Conservation (phyloP, 2,113 vertebrate species). For the Dipodomys spectabilis region DNA sequence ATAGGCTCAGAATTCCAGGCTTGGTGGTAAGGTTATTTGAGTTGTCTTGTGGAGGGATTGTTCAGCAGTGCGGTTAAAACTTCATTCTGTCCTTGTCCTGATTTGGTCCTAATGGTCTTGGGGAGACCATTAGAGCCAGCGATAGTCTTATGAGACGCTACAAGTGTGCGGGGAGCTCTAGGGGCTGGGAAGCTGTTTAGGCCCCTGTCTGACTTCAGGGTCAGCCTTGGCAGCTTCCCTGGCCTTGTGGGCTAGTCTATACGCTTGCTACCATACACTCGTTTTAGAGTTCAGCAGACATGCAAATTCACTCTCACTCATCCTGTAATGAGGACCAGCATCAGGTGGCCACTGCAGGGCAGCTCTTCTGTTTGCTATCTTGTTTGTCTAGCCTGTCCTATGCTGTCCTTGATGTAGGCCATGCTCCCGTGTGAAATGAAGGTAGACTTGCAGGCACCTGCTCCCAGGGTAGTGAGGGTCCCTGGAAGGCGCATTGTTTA, state of each 20-base stretch:
- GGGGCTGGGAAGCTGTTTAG: not conserved
- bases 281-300: not conserved
- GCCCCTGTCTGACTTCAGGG: not conserved
- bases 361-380: not conserved
- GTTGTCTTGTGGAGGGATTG: not conserved
- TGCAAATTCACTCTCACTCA: accelerated
- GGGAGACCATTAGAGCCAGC: not conserved
- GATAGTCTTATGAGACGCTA: not conserved
- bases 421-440: not conserved
- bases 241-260: accelerated
- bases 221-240: not conserved
- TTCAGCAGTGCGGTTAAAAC: not conserved
- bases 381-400: not conserved
- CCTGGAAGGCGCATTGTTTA: accelerated
- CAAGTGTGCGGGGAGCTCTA: not conserved
- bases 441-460: not conserved
- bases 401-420: not conserved
- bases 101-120: not conserved
- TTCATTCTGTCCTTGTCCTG: not conserved
- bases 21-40: not conserved
- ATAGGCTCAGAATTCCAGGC: not conserved
- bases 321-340: not conserved
- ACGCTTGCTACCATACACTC: accelerated
- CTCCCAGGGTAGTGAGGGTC: not conserved
- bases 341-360: not conserved